Base-by-base conservation (phyloP, 2,113 vertebrate genomes). In the Zosterops hypoxanthus region DNA sequence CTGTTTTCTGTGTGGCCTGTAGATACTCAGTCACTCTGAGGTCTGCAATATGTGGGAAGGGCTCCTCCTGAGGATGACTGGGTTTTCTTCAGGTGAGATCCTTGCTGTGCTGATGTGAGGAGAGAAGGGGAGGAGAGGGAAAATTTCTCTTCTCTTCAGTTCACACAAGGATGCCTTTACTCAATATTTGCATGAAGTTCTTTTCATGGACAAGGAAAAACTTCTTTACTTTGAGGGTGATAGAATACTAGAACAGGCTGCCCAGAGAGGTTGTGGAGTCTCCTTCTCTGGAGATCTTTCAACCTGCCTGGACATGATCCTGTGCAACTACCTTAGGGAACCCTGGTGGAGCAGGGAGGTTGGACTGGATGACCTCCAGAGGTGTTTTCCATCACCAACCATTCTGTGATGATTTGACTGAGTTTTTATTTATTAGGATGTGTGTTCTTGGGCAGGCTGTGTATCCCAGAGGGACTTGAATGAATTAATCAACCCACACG, bases 391-490 rank as follows among this genome's bases (percentile, higher is more conserved):
- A 90, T 20, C 34, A 14, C 26, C 12, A 63, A 0, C 5, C 31
- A 12, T 24, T 63, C 42, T 70, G 25, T 69, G 47, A 76, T 19
- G 26, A 41, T 55, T 22, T 64, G 69, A 55, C 55, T 55, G 64
- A 83, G 57, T 41, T 88, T 76, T 90, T 89, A 88, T 94, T 93
- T 94, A 72, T 95, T 66, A 64, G 81, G 31, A 83, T 84, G 28
- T 42, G n/a, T 81, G 50, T 84, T 84, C 66, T 86, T 70, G 71
- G 39, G 22, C 46, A 93, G 66, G n/a, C 64, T 94, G 64, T 63
- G 47, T 65, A 64, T 61, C 78, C 95, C 66, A 82, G 64, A 84
- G 82, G 63, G 64, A 68, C 71, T 55, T 61, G 82, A 86, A 84
- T 72, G 55, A 88, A 95, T 94, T 94, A 84, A 92, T 91, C 90